phyloP scores from a whole-genome alignment of 2,888 invertebrate genomes.

The Scelioninae gen. 1 region DNA sequence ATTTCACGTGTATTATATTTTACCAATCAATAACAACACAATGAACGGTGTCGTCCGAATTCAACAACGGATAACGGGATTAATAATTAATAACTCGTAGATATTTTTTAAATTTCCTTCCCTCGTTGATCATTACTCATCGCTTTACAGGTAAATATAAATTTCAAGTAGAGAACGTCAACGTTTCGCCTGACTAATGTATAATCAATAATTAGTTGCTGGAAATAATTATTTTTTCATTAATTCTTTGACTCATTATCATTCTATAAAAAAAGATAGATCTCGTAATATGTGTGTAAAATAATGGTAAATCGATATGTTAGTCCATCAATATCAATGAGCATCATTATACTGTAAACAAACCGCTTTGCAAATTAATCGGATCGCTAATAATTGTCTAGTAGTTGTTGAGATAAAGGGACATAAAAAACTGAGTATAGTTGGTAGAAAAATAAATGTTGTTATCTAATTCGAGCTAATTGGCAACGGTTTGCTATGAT shows the following conservation, averaged over 20 bases:
- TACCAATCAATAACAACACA: not conserved
- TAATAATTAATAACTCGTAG: not conserved
- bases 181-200: slow-evolving; percentile 13
- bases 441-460: slow-evolving; percentile 43
- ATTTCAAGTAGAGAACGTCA: slow-evolving; percentile 24
- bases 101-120: slow-evolving; percentile 13
- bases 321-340: slow-evolving; percentile 12
- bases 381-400: slow-evolving; percentile 10
- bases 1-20: not conserved
- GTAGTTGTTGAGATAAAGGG: slow-evolving; percentile 5
- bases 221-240: slow-evolving; percentile 4
- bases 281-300: slow-evolving; percentile 8
- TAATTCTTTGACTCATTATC: slow-evolving; percentile 11
- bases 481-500: slow-evolving; percentile 65
- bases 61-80: not conserved
- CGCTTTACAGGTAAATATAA: slow-evolving; percentile 10
- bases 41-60: not conserved
- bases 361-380: slow-evolving; percentile 1
- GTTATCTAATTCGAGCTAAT: slow-evolving; percentile 61
- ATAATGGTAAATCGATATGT: slow-evolving; percentile 19
- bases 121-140: slow-evolving; percentile 14
- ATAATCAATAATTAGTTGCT: slow-evolving; percentile 22
- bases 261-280: not conserved
- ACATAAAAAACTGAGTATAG: slow-evolving; percentile 11
- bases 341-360: slow-evolving; percentile 24